phyloP scores from a whole-genome alignment of 2,113 vertebrate genomes.

The Xyrauchen texanus region DNA sequence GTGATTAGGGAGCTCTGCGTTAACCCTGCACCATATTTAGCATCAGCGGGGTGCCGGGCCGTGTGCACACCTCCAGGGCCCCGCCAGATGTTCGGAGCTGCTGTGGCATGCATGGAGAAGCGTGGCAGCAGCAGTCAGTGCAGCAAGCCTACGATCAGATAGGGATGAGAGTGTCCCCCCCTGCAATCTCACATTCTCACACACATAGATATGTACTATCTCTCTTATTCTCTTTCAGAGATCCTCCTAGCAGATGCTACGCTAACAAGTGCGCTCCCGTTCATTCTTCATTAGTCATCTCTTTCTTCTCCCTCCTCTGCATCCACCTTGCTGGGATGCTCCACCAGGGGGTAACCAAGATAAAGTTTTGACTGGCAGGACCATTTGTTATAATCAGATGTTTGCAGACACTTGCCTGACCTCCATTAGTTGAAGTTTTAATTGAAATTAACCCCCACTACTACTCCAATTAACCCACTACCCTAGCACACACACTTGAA shows the following conservation, averaged over 20 bases:
- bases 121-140: slow-evolving; percentile 77
- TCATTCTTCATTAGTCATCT: too few species aligned
- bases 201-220: slow-evolving; percentile 36
- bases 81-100: slow-evolving; percentile 87
- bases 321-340: slow-evolving; percentile 79
- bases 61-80: slow-evolving; percentile 81
- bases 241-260: slow-evolving; percentile 69
- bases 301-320: slow-evolving; percentile 63
- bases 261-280: slow-evolving; percentile 80
- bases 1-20: slow-evolving; percentile 85
- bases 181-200: neutral
- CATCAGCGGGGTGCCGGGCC: slow-evolving; percentile 76
- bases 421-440: slow-evolving; percentile 99
- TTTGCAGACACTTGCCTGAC: slow-evolving; percentile 89
- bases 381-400: slow-evolving; percentile 99
- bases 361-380: slow-evolving; percentile 92
- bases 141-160: slow-evolving; percentile 70
- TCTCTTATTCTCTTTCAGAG: neutral
- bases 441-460: slow-evolving; percentile 98
- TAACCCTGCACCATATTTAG: slow-evolving; percentile 87
- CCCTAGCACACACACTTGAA: slow-evolving; percentile 70
- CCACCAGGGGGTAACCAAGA: slow-evolving; percentile 87
- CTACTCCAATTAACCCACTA: slow-evolving; percentile 94
- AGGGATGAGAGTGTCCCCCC: slow-evolving; percentile 56
- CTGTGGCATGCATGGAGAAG: slow-evolving; percentile 67